Evolutionary conservation across 2,797 vertebrate genomes (phyloP).

Genomic region (Cetoscarus ocellatus): DNA sequence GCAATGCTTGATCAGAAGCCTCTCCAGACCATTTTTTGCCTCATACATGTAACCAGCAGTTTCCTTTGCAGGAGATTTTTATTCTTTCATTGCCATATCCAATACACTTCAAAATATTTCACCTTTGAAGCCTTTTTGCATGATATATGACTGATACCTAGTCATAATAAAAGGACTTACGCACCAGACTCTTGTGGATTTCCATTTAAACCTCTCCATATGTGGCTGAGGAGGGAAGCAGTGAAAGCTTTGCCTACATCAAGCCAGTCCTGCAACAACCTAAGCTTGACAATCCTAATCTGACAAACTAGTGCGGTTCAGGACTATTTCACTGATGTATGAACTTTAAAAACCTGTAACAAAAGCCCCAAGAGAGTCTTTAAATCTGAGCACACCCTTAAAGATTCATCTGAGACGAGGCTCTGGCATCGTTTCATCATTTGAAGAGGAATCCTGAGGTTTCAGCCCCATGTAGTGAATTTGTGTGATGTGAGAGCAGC

Average conservation of each 20-base stretch:
- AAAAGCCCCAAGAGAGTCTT: slow-evolving; percentile 61
- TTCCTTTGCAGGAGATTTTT: slow-evolving; percentile 19
- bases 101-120: slow-evolving; percentile 1
- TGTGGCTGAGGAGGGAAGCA: slow-evolving; percentile 23
- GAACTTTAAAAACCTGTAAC: slow-evolving; percentile 61
- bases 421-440: slow-evolving; percentile 67
- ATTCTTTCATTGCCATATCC: slow-evolving; percentile 8
- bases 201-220: slow-evolving; percentile 51
- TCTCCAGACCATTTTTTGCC: slow-evolving; percentile 19
- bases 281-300: slow-evolving; percentile 56
- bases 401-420: slow-evolving; percentile 58
- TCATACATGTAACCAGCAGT: slow-evolving; percentile 20
- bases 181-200: slow-evolving; percentile 32
- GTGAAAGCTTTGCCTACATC: slow-evolving; percentile 43
- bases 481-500: slow-evolving; percentile 49
- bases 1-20: slow-evolving; percentile 39
- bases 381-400: slow-evolving; percentile 54
- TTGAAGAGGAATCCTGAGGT: slow-evolving; percentile 57
- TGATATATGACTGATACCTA: slow-evolving; percentile 42
- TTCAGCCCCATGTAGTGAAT: slow-evolving; percentile 54
- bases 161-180: slow-evolving; percentile 38
- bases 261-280: slow-evolving; percentile 41
- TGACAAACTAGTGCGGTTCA: slow-evolving; percentile 57
- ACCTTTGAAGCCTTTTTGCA: slow-evolving; percentile 11
- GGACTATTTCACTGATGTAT: slow-evolving; percentile 62